These are phyloP conservation scores for Drosophila eohydei DNA, from an alignment of 2,888 invertebrate genomes.

Conservation along the genomic window DNA sequence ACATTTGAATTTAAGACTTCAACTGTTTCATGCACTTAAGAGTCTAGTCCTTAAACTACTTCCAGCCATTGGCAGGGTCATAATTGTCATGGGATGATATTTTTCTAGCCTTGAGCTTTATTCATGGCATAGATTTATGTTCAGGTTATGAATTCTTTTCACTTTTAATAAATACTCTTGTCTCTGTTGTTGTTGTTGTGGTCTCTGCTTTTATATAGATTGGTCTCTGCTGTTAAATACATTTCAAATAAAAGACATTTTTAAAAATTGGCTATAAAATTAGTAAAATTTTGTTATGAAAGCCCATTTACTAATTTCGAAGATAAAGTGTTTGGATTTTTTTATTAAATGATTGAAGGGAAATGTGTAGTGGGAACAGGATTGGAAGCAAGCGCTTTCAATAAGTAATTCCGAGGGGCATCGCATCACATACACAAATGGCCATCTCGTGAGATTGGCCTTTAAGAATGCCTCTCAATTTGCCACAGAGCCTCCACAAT, in stretches of 20 bases:
- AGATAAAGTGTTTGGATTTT: slow-evolving; percentile 10
- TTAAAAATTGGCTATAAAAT: neutral
- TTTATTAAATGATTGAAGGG: neutral
- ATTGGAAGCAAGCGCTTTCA: slow-evolving; percentile 12
- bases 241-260: neutral
- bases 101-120: too few relatives aligned
- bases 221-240: neutral
- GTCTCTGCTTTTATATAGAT: too few relatives aligned
- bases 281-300: neutral
- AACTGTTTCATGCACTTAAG: too few relatives aligned
- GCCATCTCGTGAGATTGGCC: slow-evolving; percentile 56
- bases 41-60: too few relatives aligned
- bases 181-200: too few relatives aligned
- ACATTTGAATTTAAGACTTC: too few relatives aligned
- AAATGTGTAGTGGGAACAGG: neutral
- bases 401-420: slow-evolving; percentile 39
- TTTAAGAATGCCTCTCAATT: slow-evolving; percentile 46
- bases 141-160: too few relatives aligned
- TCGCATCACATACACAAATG: slow-evolving; percentile 47
- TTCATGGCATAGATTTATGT: too few relatives aligned
- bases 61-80: too few relatives aligned
- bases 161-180: too few relatives aligned
- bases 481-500: slow-evolving; percentile 26
- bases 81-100: too few relatives aligned
- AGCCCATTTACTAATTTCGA: slow-evolving; percentile 18